Percentiles rank a stretch among this genome's conserved stretches.
Evolutionary conservation across 2,888 invertebrate species (phyloP).

Genomic region (Lepetodrilus schrolli): DNA sequence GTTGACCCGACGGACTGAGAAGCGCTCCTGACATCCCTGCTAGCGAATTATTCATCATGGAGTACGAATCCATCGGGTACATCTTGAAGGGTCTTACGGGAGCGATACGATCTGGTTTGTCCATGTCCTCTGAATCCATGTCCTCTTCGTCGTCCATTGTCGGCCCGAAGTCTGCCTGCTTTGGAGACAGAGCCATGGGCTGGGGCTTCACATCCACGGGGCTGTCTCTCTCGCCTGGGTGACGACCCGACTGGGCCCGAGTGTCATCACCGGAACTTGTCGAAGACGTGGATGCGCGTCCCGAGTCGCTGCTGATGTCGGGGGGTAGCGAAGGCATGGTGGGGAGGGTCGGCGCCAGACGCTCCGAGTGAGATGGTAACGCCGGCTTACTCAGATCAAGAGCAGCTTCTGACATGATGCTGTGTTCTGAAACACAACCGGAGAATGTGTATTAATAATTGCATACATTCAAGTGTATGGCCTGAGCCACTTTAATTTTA

Average conservation of each 20-base stretch:
- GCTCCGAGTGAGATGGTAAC: conserved; percentile 40
- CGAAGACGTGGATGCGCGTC: conserved; percentile 41
- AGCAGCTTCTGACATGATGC: conserved; percentile 52
- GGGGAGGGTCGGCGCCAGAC: conserved; percentile 12
- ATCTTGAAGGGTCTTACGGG: conserved; percentile 59
- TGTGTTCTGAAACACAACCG: neutral
- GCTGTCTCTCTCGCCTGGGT: conserved; percentile 48
- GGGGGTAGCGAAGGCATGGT: neutral
- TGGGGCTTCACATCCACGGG: conserved; percentile 33
- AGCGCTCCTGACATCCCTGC: conserved; percentile 40
- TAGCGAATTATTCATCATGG: conserved; percentile 45
- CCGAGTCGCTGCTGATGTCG: conserved; percentile 34
- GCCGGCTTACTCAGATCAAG: conserved; percentile 46
- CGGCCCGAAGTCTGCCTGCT: neutral
- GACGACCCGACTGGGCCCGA: neutral
- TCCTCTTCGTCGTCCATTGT: conserved; percentile 2
- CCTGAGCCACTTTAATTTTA: too few species aligned
- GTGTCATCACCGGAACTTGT: conserved; percentile 23
- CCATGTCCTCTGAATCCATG: neutral
- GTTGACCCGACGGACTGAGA: conserved; percentile 48
- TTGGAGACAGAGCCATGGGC: conserved; percentile 29
- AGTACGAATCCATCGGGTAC: conserved; percentile 57
- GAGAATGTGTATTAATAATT: too few species aligned
- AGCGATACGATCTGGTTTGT: neutral
- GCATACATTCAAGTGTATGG: too few species aligned